Percentiles rank a stretch among this genome's conserved stretches.
Evolutionary conservation across 92 coral and sea anemone species (phyloP).

Genomic region (Desmophyllum pertusum): DNA sequence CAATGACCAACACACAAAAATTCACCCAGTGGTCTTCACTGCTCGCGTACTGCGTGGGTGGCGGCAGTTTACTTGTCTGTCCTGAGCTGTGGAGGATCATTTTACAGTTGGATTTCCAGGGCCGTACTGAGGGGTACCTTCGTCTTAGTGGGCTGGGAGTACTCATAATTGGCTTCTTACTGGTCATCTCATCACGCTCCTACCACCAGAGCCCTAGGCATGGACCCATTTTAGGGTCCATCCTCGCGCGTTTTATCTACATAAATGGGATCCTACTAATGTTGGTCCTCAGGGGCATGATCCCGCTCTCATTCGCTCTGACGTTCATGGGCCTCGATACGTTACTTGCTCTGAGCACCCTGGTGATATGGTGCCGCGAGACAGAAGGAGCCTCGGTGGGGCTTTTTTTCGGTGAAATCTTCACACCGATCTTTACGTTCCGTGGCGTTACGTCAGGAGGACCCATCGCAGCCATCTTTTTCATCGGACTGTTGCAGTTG

Average conservation of each 20-base stretch:
- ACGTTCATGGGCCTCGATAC: constrained; percentile 57
- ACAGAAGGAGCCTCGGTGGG: constrained; percentile 48
- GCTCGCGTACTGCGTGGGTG: constrained; percentile 55
- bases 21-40: constrained; percentile 60
- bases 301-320: constrained; percentile 55
- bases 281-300: constrained; percentile 33
- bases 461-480: constrained; percentile 21
- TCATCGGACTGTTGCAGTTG: constrained; percentile 47
- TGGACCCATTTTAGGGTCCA: constrained; percentile 49
- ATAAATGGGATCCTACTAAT: constrained; percentile 55
- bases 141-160: constrained; percentile 53
- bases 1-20: constrained; percentile 44
- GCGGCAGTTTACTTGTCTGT: constrained; percentile 50
- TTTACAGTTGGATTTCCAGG: constrained; percentile 26
- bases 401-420: constrained; percentile 31
- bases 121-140: constrained; percentile 50
- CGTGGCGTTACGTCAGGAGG: not conserved
- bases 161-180: constrained; percentile 45
- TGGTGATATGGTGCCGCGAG: constrained; percentile 56
- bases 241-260: constrained; percentile 40
- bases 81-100: constrained; percentile 56
- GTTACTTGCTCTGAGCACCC: constrained; percentile 43
- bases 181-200: constrained; percentile 55
- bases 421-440: not conserved
- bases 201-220: constrained; percentile 22